These are phyloP conservation scores for Cataglyphis hispanica DNA, from an alignment of 1,140 invertebrate genomes.

Conservation along the genomic window DNA sequence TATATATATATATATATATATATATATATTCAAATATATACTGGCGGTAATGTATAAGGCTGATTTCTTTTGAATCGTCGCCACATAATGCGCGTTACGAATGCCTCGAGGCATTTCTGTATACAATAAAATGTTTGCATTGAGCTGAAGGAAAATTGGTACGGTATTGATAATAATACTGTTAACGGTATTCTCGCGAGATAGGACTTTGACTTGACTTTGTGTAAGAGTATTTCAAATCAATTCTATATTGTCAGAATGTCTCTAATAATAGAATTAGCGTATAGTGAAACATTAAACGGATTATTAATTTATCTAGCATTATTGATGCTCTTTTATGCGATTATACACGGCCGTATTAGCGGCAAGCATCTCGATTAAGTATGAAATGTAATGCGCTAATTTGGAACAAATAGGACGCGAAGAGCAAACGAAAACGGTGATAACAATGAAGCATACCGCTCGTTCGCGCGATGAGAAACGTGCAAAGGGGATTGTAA, in stretches of 20 bases:
- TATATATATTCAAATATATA: slow-evolving; percentile 23
- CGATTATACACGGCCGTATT: slow-evolving; percentile 35
- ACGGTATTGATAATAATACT: not conserved
- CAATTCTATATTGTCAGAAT: not conserved
- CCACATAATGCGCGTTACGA: not conserved
- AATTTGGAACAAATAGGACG: slow-evolving; percentile 25
- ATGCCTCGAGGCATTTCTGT: not conserved
- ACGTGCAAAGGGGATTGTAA: slow-evolving; percentile 35
- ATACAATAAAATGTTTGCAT: slow-evolving; percentile 14
- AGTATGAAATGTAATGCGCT: slow-evolving; percentile 23
- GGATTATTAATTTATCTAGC: slow-evolving; percentile 11
- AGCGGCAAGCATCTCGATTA: not conserved
- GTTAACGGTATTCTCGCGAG: not conserved
- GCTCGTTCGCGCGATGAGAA: slow-evolving; percentile 35
- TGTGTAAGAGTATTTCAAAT: not conserved
- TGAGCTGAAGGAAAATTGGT: slow-evolving; percentile 1
- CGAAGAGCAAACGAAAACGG: slow-evolving; percentile 32
- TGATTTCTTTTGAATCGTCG: slow-evolving; percentile 22
- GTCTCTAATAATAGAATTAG: too few relatives aligned
- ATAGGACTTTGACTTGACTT: not conserved
- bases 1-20: slow-evolving; percentile 25
- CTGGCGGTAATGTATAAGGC: not conserved
- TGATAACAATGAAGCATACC: slow-evolving; percentile 40
- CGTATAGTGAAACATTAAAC: not conserved
- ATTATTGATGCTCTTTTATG: not conserved